Conservation (phyloP, 1,140 invertebrate genomes). For the Heliconius hewitsoni region DNA sequence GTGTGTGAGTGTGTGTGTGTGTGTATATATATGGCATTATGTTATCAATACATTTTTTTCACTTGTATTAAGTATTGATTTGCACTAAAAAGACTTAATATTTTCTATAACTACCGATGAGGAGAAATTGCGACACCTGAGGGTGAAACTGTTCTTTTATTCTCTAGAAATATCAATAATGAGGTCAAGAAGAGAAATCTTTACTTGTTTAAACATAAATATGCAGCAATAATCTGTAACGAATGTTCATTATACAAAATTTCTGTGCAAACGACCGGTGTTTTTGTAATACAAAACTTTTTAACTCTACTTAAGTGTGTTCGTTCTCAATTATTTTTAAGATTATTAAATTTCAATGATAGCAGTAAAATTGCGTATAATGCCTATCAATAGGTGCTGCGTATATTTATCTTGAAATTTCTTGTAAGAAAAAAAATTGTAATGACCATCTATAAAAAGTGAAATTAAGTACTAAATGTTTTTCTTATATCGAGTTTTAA, state of each 20-base stretch:
- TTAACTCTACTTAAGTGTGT: background rate
- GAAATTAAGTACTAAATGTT: too few relatives aligned
- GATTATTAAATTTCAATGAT: background rate
- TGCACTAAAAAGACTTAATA: background rate
- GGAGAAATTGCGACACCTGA: slow-evolving; percentile 17
- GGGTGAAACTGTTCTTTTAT: slow-evolving; percentile 20
- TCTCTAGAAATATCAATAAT: slow-evolving; percentile 18
- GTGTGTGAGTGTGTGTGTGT: background rate
- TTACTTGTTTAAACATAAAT: slow-evolving; percentile 20
- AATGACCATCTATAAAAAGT: too few relatives aligned
- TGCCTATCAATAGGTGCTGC: too few relatives aligned
- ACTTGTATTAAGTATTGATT: background rate
- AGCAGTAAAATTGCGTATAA: background rate
- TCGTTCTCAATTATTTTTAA: background rate
- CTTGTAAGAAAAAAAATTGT: too few relatives aligned
- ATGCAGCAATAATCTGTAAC: slow-evolving; percentile 23
- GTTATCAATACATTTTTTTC: background rate
- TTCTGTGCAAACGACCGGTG: background rate
- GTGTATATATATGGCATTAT: background rate
- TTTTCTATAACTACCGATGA: background rate
- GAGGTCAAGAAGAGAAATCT: slow-evolving; percentile 22
- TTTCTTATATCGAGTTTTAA: too few relatives aligned
- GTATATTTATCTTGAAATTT: too few relatives aligned
- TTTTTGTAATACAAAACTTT: background rate
- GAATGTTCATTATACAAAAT: slow-evolving; percentile 15